Conservation (phyloP, 2,113 vertebrate species). For the Todiramphus chloris region DNA sequence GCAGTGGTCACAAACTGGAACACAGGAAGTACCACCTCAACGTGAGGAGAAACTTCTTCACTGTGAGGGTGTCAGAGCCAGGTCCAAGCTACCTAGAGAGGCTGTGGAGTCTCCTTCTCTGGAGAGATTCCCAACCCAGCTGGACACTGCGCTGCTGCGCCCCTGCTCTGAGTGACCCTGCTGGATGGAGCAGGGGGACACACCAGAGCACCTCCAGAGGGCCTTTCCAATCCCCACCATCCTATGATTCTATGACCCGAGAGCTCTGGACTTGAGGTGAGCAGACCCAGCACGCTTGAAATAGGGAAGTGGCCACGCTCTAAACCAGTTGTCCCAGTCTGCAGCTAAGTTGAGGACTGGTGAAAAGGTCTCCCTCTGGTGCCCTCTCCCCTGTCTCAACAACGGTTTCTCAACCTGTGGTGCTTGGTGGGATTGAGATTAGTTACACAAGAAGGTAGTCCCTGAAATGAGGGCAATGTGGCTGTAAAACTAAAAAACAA, state of each 20-base stretch:
- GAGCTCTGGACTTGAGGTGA: neutral
- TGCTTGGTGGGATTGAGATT: neutral
- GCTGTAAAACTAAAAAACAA: neutral
- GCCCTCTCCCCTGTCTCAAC: neutral
- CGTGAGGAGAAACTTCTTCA: no score
- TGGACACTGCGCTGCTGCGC: no score
- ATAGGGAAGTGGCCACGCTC: rapidly evolving
- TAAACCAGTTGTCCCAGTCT: neutral
- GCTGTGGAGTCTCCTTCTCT: no score
- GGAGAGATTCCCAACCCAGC: no score
- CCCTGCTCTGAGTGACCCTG: no score
- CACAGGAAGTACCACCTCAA: no score
- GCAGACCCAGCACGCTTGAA: neutral
- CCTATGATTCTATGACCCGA: neutral
- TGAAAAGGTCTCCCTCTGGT: neutral
- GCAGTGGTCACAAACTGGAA: no score
- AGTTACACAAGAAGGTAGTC: neutral
- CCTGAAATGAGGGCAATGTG: neutral
- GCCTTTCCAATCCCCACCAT: no score
- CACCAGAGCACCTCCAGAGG: no score
- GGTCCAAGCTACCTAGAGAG: no score
- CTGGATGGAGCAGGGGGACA: no score
- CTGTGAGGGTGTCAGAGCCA: no score
- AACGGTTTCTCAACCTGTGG: neutral
- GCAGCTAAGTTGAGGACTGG: neutral